A percentile compares a stretch with the other conserved stretches of the same genome.
phyloP scores from a whole-genome alignment of 2,113 vertebrate genomes.

The Tupaia chinensis region DNA sequence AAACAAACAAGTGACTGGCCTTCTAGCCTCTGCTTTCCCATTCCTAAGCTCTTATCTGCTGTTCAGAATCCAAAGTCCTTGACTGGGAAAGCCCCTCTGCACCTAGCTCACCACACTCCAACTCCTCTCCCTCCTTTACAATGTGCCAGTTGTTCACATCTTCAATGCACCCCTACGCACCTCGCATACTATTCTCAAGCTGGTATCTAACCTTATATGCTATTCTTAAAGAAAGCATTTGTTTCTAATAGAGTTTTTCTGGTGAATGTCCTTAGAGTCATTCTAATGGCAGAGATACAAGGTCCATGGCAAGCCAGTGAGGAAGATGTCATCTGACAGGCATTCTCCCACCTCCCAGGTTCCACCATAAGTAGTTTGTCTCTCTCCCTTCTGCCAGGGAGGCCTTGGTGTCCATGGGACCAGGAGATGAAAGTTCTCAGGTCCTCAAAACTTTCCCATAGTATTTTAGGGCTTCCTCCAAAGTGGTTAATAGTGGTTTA shows the following conservation, averaged over 20 bases:
- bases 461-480: accelerated
- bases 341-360: not conserved
- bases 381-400: not conserved
- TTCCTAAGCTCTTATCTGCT: not conserved
- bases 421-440: not conserved
- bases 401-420: not conserved
- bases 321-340: not conserved
- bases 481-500: not conserved
- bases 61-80: not conserved
- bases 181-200: not conserved
- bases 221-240: not conserved
- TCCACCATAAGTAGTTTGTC: not conserved
- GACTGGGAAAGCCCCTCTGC: not conserved
- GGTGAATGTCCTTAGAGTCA: not conserved
- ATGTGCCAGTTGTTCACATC: not conserved
- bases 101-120: too few relatives aligned
- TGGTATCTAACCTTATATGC: not conserved
- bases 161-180: not conserved
- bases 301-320: not conserved
- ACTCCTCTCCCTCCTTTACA: not conserved
- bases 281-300: not conserved
- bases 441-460: not conserved
- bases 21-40: not conserved
- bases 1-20: too few relatives aligned
- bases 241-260: not conserved